These are phyloP conservation scores for Myotis myotis DNA, from an alignment of 2,797 vertebrate genomes.

Conservation along the genomic window DNA sequence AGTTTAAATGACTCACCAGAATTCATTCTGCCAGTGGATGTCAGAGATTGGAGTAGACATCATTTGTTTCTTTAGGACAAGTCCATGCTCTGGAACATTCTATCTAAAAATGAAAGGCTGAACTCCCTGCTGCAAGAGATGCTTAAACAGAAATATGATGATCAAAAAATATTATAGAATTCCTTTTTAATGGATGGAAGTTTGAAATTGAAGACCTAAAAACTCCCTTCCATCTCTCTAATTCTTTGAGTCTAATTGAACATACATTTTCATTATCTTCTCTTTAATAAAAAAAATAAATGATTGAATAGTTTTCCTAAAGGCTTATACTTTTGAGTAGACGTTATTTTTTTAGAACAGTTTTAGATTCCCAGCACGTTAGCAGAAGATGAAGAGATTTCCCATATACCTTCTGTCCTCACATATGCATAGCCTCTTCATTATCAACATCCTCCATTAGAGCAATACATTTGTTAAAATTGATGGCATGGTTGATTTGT, in stretches of 20 bases:
- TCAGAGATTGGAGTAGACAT: neutral
- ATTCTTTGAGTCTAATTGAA: neutral
- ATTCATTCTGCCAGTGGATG: neutral
- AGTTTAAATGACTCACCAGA: neutral
- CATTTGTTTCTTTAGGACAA: neutral
- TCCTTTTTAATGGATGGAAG: neutral
- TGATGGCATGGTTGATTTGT: neutral
- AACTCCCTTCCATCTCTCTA: neutral
- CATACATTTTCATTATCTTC: neutral
- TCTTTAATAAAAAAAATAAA: constrained; percentile 23
- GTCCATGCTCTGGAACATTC: neutral
- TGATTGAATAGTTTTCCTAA: neutral
- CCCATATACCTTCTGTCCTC: neutral
- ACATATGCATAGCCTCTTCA: neutral
- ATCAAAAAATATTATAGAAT: neutral
- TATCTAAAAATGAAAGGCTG: neutral
- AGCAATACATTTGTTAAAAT: neutral
- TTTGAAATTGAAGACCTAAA: neutral
- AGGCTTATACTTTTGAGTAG: neutral
- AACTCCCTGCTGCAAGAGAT: neutral
- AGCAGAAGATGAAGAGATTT: neutral
- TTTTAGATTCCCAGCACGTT: neutral
- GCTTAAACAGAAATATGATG: constrained; percentile 8
- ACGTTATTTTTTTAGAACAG: neutral
- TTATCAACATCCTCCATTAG: neutral